Conservation (phyloP, 1,140 invertebrate genomes). For the Micrasema longulum region DNA sequence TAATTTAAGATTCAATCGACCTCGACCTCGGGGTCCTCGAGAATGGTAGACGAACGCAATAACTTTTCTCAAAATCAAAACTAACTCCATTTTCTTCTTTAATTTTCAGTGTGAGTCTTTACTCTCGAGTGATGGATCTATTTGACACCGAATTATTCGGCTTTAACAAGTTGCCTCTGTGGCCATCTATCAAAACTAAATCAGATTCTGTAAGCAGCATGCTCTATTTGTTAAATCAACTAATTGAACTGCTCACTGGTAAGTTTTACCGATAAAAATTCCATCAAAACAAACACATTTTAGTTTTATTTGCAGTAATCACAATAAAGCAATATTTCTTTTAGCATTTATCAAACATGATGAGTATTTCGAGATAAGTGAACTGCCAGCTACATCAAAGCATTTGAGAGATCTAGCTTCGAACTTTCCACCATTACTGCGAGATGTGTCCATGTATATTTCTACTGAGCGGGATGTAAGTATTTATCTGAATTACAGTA, state of each 20-base stretch:
- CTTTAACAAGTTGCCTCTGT: conserved; percentile 55
- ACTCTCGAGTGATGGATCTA: conserved; percentile 58
- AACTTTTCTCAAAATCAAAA: not conserved
- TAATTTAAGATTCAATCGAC: not conserved
- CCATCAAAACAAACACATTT: too few species aligned
- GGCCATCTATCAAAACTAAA: conserved; percentile 59
- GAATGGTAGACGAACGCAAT: too few species aligned
- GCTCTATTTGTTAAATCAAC: conserved; percentile 56
- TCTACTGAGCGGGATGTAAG: conserved; percentile 59
- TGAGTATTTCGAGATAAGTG: conserved; percentile 38
- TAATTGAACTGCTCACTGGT: conserved; percentile 58
- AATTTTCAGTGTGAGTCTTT: conserved; percentile 59
- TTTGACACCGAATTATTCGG: conserved; percentile 59
- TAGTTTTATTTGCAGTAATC: not conserved
- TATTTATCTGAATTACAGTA: too few species aligned
- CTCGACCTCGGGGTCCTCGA: not conserved
- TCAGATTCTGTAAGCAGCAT: conserved; percentile 55
- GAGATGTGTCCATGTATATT: conserved; percentile 58
- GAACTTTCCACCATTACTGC: conserved; percentile 58
- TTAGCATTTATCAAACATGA: conserved; percentile 40
- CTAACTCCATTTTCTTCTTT: not conserved
- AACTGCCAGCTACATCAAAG: conserved; percentile 56
- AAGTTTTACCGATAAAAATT: too few species aligned
- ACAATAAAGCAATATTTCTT: not conserved
- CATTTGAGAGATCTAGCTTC: conserved; percentile 55